Evolutionary conservation across 2,888 invertebrate genomes (phyloP).

Genomic region (Dendrolimus houi): DNA sequence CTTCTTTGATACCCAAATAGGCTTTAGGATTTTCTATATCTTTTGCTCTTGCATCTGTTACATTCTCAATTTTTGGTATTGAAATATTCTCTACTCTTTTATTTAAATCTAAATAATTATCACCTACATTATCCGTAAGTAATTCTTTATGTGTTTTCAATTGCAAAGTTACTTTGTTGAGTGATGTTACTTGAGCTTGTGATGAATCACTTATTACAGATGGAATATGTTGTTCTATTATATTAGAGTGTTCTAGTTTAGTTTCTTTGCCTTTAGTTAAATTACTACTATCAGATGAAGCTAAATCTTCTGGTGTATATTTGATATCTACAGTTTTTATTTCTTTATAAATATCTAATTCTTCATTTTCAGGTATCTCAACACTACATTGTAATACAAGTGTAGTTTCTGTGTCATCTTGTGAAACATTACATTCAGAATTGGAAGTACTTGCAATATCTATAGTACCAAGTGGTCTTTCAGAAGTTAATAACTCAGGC

Average conservation of each 20-base stretch:
- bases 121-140: neutral
- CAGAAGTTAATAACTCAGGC: neutral
- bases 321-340: too few species aligned
- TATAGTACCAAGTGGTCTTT: neutral
- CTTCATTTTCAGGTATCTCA: slow-evolving; percentile 7
- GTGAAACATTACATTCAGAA: neutral
- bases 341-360: neutral
- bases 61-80: slow-evolving; percentile 14
- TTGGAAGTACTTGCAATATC: neutral
- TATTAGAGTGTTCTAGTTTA: too few species aligned
- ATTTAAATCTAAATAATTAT: slow-evolving; percentile 25
- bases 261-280: too few species aligned
- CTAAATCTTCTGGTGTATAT: too few species aligned
- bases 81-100: slow-evolving; percentile 23
- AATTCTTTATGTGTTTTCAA: neutral
- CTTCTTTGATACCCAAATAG: slow-evolving; percentile 7
- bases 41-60: slow-evolving; percentile 16
- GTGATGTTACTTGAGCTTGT: too few species aligned
- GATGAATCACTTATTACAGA: too few species aligned
- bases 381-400: too few species aligned
- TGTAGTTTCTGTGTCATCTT: neutral
- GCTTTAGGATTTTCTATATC: slow-evolving; percentile 16
- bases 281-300: too few species aligned
- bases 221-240: too few species aligned
- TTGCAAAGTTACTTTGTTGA: neutral